Evolutionary conservation across 2,888 invertebrate genomes (phyloP), one percentile per base, ranked within the genome.

Genomic region (Chromoteleia sp.): DNA sequence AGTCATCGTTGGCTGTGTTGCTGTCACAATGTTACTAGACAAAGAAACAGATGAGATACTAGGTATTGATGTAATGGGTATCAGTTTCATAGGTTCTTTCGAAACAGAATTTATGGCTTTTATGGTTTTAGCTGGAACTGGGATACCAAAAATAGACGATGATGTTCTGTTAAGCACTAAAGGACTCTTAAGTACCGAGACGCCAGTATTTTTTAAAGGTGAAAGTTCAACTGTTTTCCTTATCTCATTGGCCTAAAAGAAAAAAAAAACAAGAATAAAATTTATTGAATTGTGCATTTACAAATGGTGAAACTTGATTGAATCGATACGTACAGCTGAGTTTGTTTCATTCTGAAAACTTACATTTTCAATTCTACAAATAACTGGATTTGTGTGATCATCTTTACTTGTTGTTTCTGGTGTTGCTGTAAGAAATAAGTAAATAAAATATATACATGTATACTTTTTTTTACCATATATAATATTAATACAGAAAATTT

Each of bases 351-450:
- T 87, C 19, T 93, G 93, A 0, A 94, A 92, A 84, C 94, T 94
- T 5, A 94, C 93, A 82, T 92, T 94, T 84, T 93, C 93, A 45
- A 94, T 94, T 74, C 92, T 89, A 14, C 19, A 15, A 5, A 41
- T 56, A 10, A 58, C 4, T 4, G 68, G 33, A 39, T 29, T 54
- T 36, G 30, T 0, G 2, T 15, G 1, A 36, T 58, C 29, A 14
- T 29, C 17, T 41, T 59, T 30, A 7, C 8, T 30, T 10, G 50
- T 4, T 15, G 25, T 5, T 25, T 67, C 54, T 52, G 12, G 52
- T 25, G 15, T 14, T 56, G 19, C 21, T 48, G 10, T 41, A 41
- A 41, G 8, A 45, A 30, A 14, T 48, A 10, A 17, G 10, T 50
- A 36, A 59, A 5, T 36, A 19, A 56, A 25, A 59, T 14, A n/a